phyloP scores from a whole-genome alignment of 1,140 invertebrate species.

The Leptopilina clavipes region DNA sequence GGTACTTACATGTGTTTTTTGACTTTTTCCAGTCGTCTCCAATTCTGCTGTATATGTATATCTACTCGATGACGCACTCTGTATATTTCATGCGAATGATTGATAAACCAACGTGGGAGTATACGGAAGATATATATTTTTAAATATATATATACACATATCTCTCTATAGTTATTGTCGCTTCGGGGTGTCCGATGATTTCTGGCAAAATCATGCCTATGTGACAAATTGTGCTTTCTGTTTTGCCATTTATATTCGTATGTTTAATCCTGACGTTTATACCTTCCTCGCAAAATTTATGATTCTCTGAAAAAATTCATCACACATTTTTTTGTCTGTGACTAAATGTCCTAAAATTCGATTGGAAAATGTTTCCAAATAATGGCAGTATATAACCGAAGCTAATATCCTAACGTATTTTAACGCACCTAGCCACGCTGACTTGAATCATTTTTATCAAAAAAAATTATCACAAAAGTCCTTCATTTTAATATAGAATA shows the following conservation, averaged over 20 bases:
- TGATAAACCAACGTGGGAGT: constrained; percentile 61
- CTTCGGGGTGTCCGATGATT: constrained; percentile 59
- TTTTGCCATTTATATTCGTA: constrained; percentile 26
- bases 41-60: not conserved
- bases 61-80: constrained; percentile 37
- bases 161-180: constrained; percentile 46
- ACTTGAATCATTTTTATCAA: no score
- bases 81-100: constrained; percentile 54
- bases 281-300: constrained; percentile 11
- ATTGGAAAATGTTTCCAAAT: not conserved
- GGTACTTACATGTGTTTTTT: constrained; percentile 4
- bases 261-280: constrained; percentile 33
- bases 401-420: no score
- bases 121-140: constrained; percentile 41
- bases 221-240: constrained; percentile 17
- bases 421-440: no score
- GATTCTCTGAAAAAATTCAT: constrained; percentile 5
- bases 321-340: not conserved
- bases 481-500: no score
- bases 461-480: no score
- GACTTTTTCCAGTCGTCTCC: constrained; percentile 12
- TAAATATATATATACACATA: constrained; percentile 49
- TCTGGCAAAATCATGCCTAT: constrained; percentile 54
- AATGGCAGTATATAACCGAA: not conserved
- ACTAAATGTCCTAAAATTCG: not conserved